These are phyloP conservation scores for Arnoldichthys spilopterus DNA, from an alignment of 2,797 vertebrate genomes.

Conservation along the genomic window DNA sequence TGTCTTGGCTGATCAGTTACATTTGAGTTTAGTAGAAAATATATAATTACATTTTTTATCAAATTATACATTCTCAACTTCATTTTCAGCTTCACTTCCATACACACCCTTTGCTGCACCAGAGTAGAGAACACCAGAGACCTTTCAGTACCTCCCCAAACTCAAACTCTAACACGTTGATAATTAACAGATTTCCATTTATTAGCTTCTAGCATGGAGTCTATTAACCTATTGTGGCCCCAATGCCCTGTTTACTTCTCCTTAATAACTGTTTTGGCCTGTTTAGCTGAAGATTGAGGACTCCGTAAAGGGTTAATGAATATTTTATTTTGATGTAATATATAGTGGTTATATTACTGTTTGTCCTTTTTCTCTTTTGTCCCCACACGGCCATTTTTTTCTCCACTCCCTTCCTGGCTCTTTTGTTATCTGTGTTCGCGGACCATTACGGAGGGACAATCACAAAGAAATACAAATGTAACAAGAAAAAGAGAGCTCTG, in stretches of 20 bases:
- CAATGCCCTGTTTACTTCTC: conserved; percentile 25
- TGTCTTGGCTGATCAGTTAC: not conserved
- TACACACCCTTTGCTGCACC: conserved; percentile 6
- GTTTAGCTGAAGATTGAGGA: conserved; percentile 11
- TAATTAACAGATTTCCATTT: conserved; percentile 40
- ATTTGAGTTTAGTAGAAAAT: not conserved
- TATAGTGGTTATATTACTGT: conserved; percentile 34
- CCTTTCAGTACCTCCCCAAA: conserved; percentile 13
- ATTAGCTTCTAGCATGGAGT: conserved; percentile 33
- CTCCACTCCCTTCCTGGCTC: not conserved
- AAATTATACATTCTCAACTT: no score
- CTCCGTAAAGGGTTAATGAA: conserved; percentile 30
- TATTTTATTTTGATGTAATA: conserved; percentile 23
- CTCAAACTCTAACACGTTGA: conserved; percentile 24
- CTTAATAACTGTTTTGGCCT: conserved; percentile 27
- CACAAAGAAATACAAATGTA: conserved; percentile 63
- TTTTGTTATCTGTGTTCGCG: conserved; percentile 57
- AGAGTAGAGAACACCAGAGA: not conserved
- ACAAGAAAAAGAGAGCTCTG: conserved; percentile 48
- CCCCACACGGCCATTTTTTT: not conserved
- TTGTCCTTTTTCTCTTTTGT: conserved; percentile 19
- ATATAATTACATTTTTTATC: no score
- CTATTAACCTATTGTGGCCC: conserved; percentile 36
- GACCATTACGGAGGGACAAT: conserved; percentile 67
- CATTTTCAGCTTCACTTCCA: not conserved